These are phyloP conservation scores for Nixonia krombeini DNA, from an alignment of 1,140 invertebrate species.

Conservation along the genomic window DNA sequence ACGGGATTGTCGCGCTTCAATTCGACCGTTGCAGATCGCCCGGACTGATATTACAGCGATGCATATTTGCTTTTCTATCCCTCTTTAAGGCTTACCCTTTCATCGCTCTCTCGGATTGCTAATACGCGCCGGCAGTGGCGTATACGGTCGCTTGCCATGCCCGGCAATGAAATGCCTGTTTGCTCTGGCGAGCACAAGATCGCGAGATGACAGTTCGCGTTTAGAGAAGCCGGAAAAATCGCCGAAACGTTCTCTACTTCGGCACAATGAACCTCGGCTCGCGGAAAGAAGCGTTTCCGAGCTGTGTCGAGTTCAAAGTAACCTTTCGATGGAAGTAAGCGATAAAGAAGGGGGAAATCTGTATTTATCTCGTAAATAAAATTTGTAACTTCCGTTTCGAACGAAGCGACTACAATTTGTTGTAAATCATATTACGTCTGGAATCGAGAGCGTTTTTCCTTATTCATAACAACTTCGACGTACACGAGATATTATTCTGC, in stretches of 20 bases:
- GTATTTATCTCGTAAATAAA: too few relatives aligned
- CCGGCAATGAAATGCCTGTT: conserved; percentile 9
- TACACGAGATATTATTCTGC: too few relatives aligned
- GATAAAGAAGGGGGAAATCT: too few relatives aligned
- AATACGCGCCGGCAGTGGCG: conserved; percentile 11
- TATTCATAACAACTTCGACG: too few relatives aligned
- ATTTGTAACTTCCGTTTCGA: too few relatives aligned
- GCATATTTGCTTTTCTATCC: conserved; percentile 7
- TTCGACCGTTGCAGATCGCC: background rate
- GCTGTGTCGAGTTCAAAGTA: too few relatives aligned
- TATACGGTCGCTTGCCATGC: background rate
- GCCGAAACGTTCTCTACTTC: conserved; percentile 6
- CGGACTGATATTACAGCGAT: background rate
- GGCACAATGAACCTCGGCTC: background rate
- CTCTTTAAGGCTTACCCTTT: conserved; percentile 1
- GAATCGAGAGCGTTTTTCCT: too few relatives aligned
- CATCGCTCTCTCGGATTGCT: conserved; percentile 5
- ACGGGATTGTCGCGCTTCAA: background rate
- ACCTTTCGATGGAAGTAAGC: too few relatives aligned
- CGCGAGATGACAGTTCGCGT: conserved; percentile 8
- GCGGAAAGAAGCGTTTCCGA: too few relatives aligned
- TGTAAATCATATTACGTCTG: too few relatives aligned
- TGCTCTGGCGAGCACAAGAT: conserved; percentile 1
- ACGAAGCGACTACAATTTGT: too few relatives aligned
- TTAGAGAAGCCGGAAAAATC: too few relatives aligned